Evolutionary conservation across 2,888 invertebrate species (phyloP).

Genomic region (Emmelina monodactyla): DNA sequence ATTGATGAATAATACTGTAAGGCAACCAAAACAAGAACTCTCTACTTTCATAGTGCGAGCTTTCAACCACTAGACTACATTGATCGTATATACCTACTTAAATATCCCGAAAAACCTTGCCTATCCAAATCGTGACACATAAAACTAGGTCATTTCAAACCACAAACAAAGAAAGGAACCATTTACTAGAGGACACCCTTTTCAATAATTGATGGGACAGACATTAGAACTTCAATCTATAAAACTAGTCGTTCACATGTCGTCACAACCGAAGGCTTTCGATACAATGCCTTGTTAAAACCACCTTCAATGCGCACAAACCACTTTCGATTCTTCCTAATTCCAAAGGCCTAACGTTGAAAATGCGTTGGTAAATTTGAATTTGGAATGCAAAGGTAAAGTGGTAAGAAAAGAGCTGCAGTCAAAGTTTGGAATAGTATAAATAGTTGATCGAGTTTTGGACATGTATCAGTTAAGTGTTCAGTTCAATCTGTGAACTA

Average conservation of each 20-base stretch:
- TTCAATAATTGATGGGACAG: constrained; percentile 1
- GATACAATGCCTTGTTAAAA: neutral
- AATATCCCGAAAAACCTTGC: too few relatives aligned
- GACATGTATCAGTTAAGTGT: constrained; percentile 32
- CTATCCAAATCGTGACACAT: neutral
- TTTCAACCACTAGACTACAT: too few relatives aligned
- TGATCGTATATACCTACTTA: too few relatives aligned
- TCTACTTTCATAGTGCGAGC: too few relatives aligned
- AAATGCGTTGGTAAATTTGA: neutral
- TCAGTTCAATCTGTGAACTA: constrained; percentile 17
- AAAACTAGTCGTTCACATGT: too few relatives aligned
- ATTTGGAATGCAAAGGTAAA: constrained; percentile 5
- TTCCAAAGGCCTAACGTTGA: neutral
- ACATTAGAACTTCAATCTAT: neutral
- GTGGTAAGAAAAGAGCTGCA: constrained; percentile 20
- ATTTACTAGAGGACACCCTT: constrained; percentile 3
- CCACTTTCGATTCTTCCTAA: neutral
- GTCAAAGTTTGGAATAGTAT: constrained; percentile 31
- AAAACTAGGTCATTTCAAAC: neutral
- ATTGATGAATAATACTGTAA: too few relatives aligned
- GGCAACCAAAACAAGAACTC: too few relatives aligned
- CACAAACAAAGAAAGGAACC: neutral
- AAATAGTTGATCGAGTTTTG: constrained; percentile 30
- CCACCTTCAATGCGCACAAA: neutral
- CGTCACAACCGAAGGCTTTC: too few relatives aligned